A percentile compares a stretch with the other conserved stretches of the same genome.
These are phyloP conservation scores for Temnothorax ravouxi DNA, from an alignment of 2,888 invertebrate species.

Conservation along the genomic window DNA sequence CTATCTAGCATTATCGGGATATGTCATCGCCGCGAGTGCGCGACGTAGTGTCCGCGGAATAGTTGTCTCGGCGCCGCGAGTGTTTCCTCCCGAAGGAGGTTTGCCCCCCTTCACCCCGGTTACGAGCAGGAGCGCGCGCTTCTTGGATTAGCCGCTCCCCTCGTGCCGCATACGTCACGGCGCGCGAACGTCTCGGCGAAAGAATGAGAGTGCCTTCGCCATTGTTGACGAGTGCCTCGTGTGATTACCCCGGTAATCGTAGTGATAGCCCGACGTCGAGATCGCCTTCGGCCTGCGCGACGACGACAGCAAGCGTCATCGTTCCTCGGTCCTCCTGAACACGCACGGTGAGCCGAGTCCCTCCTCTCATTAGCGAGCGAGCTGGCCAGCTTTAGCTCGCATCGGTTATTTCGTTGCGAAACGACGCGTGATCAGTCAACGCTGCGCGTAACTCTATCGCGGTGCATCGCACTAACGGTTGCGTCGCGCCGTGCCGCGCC, in stretches of 20 bases:
- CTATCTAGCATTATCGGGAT: background rate
- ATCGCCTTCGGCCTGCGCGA: constrained; percentile 77
- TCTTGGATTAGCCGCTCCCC: constrained; percentile 83
- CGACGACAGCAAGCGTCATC: constrained; percentile 49
- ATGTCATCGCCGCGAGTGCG: constrained; percentile 12
- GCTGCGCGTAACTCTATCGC: constrained; percentile 32
- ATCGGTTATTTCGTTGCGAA: constrained; percentile 35
- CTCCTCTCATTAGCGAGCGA: background rate
- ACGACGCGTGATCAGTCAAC: constrained; percentile 43
- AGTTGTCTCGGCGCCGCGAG: constrained; percentile 13
- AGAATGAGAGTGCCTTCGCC: constrained; percentile 75
- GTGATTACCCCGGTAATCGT: constrained; percentile 56
- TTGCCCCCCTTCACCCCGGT: constrained; percentile 1
- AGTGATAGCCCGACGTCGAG: constrained; percentile 64
- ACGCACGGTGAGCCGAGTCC: constrained; percentile 76
- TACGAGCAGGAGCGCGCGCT: constrained; percentile 80
- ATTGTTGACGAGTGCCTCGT: constrained; percentile 42
- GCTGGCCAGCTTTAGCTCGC: background rate
- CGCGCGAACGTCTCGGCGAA: constrained; percentile 54
- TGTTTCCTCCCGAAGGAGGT: background rate
- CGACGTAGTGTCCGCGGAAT: background rate
- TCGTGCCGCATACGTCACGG: constrained; percentile 56
- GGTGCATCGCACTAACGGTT: background rate
- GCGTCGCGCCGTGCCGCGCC: background rate
- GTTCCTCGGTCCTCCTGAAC: constrained; percentile 73